phyloP scores from a whole-genome alignment of 2,113 vertebrate species.

The Tenebrosternarchus preto region DNA sequence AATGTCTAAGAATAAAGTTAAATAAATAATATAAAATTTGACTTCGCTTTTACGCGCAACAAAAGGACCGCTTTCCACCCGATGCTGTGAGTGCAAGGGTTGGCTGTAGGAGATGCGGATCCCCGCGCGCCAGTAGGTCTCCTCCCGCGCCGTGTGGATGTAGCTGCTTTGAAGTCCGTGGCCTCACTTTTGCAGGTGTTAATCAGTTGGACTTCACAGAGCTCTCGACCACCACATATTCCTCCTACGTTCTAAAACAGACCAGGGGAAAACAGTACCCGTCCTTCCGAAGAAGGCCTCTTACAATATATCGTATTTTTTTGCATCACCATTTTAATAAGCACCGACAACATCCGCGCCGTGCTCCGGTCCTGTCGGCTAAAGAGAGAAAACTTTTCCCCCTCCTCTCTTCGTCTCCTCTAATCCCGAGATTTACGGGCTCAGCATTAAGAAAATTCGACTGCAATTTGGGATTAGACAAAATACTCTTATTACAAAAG shows the following conservation, averaged over 20 bases:
- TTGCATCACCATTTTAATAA: conserved; percentile 77
- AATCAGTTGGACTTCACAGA: conserved; percentile 38
- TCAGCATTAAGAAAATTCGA: conserved; percentile 86
- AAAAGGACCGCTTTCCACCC: too few relatives aligned
- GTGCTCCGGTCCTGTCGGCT: conserved; percentile 71
- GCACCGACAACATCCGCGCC: conserved; percentile 71
- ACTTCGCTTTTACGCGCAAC: too few relatives aligned
- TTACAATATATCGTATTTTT: conserved; percentile 58
- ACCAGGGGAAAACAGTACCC: too few relatives aligned
- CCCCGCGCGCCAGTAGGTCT: conserved; percentile 43
- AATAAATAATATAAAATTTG: too few relatives aligned
- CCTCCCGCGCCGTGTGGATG: conserved; percentile 53
- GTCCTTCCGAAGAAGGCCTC: too few relatives aligned
- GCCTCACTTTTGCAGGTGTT: conserved; percentile 72
- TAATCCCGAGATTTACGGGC: conserved; percentile 87
- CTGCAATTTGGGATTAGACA: conserved; percentile 92
- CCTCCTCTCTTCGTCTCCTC: conserved; percentile 56
- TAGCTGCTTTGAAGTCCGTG: conserved; percentile 65
- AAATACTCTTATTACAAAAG: conserved; percentile 84
- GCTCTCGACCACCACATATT: too few relatives aligned
- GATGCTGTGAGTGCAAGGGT: too few relatives aligned
- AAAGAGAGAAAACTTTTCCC: conserved; percentile 74
- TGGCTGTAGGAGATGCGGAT: conserved; percentile 30
- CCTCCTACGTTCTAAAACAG: too few relatives aligned
- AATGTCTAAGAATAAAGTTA: neutral